Evolutionary conservation across 2,888 invertebrate genomes (phyloP).

Genomic region (Agrotis clavis): DNA sequence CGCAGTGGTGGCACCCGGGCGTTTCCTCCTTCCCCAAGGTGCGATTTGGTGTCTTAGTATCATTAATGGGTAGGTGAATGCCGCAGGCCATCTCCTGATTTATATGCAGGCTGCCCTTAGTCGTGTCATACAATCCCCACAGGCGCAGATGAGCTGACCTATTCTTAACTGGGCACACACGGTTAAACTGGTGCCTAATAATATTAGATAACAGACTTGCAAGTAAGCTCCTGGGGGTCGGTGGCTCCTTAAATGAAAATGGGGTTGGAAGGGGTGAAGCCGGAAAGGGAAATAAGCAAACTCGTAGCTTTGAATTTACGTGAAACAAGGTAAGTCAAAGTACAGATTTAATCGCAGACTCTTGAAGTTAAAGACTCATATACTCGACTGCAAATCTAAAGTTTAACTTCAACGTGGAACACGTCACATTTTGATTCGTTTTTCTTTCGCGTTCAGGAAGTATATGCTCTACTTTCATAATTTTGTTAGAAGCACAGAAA

Average conservation of each 20-base stretch:
- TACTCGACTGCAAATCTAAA: conserved; percentile 43
- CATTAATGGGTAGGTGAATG: conserved; percentile 19
- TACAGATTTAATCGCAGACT: conserved; percentile 43
- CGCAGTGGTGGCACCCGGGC: too few species aligned
- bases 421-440: conserved; percentile 32
- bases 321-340: conserved; percentile 38
- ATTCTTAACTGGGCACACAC: conserved; percentile 29
- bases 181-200: conserved; percentile 43
- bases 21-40: too few species aligned
- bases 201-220: conserved; percentile 51
- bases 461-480: conserved; percentile 14
- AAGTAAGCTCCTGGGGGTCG: conserved; percentile 28
- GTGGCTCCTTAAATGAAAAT: conserved; percentile 42
- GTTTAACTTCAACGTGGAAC: conserved; percentile 26
- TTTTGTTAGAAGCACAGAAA: conserved; percentile 11
- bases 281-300: conserved; percentile 32
- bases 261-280: conserved; percentile 26
- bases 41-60: conserved; percentile 10
- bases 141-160: conserved; percentile 36
- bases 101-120: conserved; percentile 24
- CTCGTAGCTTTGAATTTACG: conserved; percentile 44
- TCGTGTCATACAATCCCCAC: conserved; percentile 40
- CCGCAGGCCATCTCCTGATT: conserved; percentile 43
- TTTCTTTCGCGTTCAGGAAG: conserved; percentile 20
- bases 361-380: conserved; percentile 24